Percentiles rank a stretch among this genome's conserved stretches.
phyloP scores from a whole-genome alignment of 2,888 invertebrate genomes.

The Tineola bisselliella region DNA sequence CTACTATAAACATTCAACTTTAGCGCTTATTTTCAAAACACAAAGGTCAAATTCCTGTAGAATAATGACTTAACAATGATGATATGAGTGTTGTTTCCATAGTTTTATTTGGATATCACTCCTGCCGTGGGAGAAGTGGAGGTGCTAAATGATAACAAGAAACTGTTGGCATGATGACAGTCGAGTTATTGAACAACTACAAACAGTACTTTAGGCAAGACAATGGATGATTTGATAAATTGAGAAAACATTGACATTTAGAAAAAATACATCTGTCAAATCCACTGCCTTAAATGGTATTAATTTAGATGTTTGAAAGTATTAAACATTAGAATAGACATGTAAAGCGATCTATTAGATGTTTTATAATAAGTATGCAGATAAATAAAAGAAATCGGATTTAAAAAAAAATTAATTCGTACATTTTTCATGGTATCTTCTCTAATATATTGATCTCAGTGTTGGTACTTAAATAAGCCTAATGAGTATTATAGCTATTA shows the following conservation, averaged over 20 bases:
- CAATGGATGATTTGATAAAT: not conserved
- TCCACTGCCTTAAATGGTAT: too few species aligned
- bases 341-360: too few species aligned
- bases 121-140: slow-evolving; percentile 49
- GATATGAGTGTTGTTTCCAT: not conserved
- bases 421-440: too few species aligned
- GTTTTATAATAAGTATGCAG: too few species aligned
- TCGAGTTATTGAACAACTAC: not conserved
- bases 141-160: slow-evolving; percentile 58
- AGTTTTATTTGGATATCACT: slow-evolving; percentile 1
- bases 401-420: too few species aligned
- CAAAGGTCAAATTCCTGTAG: not conserved
- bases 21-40: not conserved
- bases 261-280: too few species aligned
- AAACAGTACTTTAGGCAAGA: not conserved
- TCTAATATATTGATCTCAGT: too few species aligned
- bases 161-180: slow-evolving; percentile 18
- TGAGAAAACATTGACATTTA: too few species aligned
- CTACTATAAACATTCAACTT: not conserved
- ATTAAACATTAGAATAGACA: too few species aligned
- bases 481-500: not conserved
- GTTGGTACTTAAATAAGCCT: not conserved
- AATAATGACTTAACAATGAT: not conserved
- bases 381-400: too few species aligned
- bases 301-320: too few species aligned